Evolutionary conservation across 2,888 invertebrate genomes (phyloP).

Genomic region (Nymphalis c-album): DNA sequence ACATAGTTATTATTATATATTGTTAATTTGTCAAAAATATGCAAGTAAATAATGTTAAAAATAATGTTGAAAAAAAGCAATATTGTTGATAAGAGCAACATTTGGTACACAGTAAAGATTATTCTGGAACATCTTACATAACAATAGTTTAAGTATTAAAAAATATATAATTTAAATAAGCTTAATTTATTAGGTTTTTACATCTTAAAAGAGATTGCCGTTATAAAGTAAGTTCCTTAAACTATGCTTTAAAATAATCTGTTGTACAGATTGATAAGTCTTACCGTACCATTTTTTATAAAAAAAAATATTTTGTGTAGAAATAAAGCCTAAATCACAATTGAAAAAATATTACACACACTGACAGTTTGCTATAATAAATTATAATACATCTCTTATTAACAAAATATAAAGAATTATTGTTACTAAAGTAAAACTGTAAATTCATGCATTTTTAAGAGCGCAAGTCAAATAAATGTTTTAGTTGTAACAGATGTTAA

Average conservation of each 20-base stretch:
- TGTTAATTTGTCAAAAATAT: too few relatives aligned
- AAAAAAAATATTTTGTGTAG: neutral
- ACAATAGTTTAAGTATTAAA: neutral
- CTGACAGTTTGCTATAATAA: neutral
- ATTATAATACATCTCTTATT: too few relatives aligned
- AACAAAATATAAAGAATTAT: too few relatives aligned
- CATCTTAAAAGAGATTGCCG: neutral
- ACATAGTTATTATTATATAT: too few relatives aligned
- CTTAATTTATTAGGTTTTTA: slow-evolving; percentile 1
- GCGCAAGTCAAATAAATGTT: neutral
- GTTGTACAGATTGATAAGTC: neutral
- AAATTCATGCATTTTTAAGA: too few relatives aligned
- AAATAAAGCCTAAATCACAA: slow-evolving; percentile 5
- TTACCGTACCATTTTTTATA: neutral
- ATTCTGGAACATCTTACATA: too few relatives aligned
- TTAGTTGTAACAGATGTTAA: slow-evolving; percentile 1
- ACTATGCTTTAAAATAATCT: neutral
- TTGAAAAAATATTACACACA: neutral
- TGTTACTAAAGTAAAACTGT: too few relatives aligned
- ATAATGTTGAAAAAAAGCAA: too few relatives aligned
- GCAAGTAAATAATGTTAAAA: too few relatives aligned
- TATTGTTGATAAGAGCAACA: too few relatives aligned
- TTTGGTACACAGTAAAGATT: too few relatives aligned
- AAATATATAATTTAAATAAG: neutral
- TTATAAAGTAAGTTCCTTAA: neutral